These are phyloP conservation scores for Neosalanx taihuensis DNA, from an alignment of 2,797 vertebrate species.

Conservation along the genomic window DNA sequence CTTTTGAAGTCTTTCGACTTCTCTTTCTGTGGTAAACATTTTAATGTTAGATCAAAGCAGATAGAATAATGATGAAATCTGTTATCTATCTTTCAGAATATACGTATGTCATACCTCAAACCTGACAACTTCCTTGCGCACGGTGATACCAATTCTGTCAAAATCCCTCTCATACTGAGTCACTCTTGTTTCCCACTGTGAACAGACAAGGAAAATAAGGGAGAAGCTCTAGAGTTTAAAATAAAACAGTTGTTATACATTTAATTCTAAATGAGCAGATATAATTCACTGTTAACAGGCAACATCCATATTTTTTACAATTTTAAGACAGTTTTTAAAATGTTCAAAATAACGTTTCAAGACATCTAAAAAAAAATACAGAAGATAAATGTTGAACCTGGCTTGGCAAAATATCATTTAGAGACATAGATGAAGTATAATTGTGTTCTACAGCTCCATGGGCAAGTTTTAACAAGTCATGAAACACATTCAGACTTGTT, in stretches of 20 bases:
- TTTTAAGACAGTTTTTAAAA: not conserved
- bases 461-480: not conserved
- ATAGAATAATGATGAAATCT: not conserved
- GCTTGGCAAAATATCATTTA: too few relatives aligned
- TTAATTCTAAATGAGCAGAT: not conserved
- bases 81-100: not conserved
- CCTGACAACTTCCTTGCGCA: conserved; percentile 89
- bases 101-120: conserved; percentile 81
- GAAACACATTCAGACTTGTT: not conserved
- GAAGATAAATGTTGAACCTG: not conserved
- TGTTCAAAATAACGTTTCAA: not conserved
- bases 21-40: conserved; percentile 80
- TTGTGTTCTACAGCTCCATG: too few relatives aligned
- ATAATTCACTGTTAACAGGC: not conserved
- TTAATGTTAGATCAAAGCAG: conserved; percentile 24
- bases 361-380: not conserved
- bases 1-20: conserved; percentile 93
- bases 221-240: not conserved
- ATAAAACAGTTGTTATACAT: not conserved
- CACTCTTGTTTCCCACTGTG: conserved; percentile 90
- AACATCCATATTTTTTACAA: not conserved
- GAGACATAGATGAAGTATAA: too few relatives aligned
- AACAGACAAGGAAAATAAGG: conserved; percentile 19
- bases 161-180: conserved; percentile 93
- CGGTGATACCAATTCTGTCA: conserved; percentile 84